Evolutionary conservation across 2,888 invertebrate genomes (phyloP).

Genomic region (Phaonia tiefii): DNA sequence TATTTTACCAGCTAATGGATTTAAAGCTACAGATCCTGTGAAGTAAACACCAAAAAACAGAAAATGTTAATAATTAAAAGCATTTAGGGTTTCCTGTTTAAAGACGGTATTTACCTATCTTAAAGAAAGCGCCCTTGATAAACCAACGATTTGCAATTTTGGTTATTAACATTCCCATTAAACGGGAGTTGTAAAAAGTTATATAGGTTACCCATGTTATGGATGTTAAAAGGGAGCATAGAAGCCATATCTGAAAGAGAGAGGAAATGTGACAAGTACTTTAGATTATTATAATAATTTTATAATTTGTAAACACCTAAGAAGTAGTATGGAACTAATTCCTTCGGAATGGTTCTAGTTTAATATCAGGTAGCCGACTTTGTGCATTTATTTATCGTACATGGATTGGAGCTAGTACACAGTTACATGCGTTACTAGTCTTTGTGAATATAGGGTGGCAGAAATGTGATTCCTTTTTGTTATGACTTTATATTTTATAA

Average conservation of each 20-base stretch:
- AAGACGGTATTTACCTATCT: conserved; percentile 87
- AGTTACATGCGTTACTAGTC: no score
- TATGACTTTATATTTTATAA: no score
- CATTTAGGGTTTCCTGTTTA: not conserved
- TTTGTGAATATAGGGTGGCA: no score
- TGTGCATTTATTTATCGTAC: no score
- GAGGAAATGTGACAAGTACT: no score
- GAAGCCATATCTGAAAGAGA: conserved; percentile 83
- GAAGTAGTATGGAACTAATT: no score
- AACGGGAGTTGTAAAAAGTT: conserved; percentile 95
- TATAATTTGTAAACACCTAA: no score
- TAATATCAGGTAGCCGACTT: no score
- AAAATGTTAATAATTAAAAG: not conserved
- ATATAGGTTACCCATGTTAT: conserved; percentile 96
- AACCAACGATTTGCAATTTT: conserved; percentile 93
- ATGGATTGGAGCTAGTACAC: no score
- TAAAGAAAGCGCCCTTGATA: conserved; percentile 92
- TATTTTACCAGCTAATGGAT: conserved; percentile 98
- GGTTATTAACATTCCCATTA: conserved; percentile 94
- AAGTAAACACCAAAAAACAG: conserved; percentile 72
- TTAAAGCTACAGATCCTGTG: conserved; percentile 94
- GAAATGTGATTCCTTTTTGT: no score
- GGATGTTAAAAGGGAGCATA: conserved; percentile 90
- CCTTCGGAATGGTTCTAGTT: no score
- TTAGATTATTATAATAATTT: no score